Percentiles rank a stretch among this genome's conserved stretches.
phyloP scores from a whole-genome alignment of 2,113 vertebrate genomes.

The Vombatus ursinus region DNA sequence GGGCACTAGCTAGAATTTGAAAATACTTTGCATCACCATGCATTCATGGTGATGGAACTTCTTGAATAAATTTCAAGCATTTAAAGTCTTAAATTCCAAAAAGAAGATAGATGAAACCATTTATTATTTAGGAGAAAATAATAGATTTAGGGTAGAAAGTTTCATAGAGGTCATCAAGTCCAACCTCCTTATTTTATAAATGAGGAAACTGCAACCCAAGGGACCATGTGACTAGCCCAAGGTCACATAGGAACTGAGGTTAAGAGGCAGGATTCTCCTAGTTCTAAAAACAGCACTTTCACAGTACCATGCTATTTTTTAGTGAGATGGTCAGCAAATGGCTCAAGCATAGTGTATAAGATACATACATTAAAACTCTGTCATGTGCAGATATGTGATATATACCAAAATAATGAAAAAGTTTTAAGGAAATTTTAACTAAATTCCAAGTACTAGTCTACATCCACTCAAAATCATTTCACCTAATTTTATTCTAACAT shows the following conservation, averaged over 20 bases:
- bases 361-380: conserved; percentile 47
- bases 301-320: background rate
- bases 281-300: background rate
- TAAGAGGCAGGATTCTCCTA: background rate
- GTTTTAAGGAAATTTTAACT: conserved; percentile 49
- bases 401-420: conserved; percentile 49
- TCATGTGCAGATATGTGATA: conserved; percentile 12
- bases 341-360: background rate
- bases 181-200: background rate
- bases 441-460: conserved; percentile 62
- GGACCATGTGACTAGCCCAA: background rate
- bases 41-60: background rate
- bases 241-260: background rate
- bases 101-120: background rate
- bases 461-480: conserved; percentile 71
- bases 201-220: background rate
- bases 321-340: background rate
- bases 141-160: background rate
- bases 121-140: background rate
- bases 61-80: background rate
- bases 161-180: background rate
- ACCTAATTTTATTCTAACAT: conserved; percentile 11
- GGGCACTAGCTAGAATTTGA: background rate
- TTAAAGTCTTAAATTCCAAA: background rate
- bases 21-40: background rate